A percentile compares a stretch with the other conserved stretches of the same genome.
These are phyloP conservation scores for Lasioglossum pauxillum DNA, from an alignment of 2,888 invertebrate genomes.

Conservation along the genomic window DNA sequence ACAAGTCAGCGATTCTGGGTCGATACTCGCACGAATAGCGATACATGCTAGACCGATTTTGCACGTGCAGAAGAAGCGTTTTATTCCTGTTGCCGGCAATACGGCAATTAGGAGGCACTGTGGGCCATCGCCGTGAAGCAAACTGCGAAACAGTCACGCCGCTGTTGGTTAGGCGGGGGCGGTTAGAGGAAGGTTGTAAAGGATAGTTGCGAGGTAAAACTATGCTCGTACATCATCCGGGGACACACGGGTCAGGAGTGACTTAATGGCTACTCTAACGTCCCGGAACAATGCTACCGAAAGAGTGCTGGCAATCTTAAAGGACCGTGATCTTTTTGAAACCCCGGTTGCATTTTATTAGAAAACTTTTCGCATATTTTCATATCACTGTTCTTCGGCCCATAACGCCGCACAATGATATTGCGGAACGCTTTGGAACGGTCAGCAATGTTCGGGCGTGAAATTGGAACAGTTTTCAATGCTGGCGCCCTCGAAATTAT, in stretches of 20 bases:
- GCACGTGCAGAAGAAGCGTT: neutral
- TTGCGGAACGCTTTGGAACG: neutral
- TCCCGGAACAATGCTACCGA: conserved; percentile 73
- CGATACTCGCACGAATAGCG: neutral
- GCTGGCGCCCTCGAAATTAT: neutral
- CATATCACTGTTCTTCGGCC: conserved; percentile 15
- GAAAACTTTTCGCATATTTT: conserved; percentile 41
- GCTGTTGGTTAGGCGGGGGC: conserved; percentile 30
- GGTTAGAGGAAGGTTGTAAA: conserved; percentile 35
- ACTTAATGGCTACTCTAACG: conserved; percentile 74
- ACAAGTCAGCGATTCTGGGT: neutral
- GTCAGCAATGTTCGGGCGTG: too few species aligned
- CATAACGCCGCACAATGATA: conserved; percentile 11
- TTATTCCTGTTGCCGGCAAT: conserved; percentile 48
- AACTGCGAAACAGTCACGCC: conserved; percentile 33
- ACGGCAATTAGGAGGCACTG: conserved; percentile 52
- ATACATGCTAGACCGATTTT: conserved; percentile 27
- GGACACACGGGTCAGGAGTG: conserved; percentile 75
- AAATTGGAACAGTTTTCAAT: neutral
- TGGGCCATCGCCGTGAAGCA: conserved; percentile 9
- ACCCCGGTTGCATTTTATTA: neutral
- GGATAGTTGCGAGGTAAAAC: conserved; percentile 71
- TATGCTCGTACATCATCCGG: conserved; percentile 78
- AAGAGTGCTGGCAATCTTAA: conserved; percentile 55
- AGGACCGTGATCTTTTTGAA: conserved; percentile 39